A percentile compares a stretch with the other conserved stretches of the same genome.
phyloP scores from a whole-genome alignment of 1,140 invertebrate species.

The Oryctes rhinoceros region DNA sequence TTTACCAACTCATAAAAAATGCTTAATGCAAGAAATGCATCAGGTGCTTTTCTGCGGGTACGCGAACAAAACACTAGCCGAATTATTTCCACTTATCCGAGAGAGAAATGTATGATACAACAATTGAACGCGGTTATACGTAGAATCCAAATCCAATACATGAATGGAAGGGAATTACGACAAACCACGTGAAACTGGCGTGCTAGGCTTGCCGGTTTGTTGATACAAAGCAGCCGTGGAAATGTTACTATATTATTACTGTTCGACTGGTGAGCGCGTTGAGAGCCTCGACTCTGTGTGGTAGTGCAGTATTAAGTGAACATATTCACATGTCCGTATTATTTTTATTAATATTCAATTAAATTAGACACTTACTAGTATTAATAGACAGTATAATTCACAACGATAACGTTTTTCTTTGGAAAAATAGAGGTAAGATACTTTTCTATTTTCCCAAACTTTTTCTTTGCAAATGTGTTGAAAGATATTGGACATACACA shows the following conservation, averaged over 20 bases:
- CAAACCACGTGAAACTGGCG: conserved; percentile 41
- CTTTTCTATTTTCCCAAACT: no score
- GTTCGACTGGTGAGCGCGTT: not conserved
- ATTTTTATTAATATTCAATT: no score
- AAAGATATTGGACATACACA: no score
- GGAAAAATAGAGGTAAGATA: no score
- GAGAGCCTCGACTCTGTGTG: not conserved
- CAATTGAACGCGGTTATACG: not conserved
- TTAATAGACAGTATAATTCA: no score
- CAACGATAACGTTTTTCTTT: no score
- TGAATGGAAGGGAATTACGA: conserved; percentile 30
- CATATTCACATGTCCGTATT: no score
- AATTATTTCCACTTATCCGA: conserved; percentile 10
- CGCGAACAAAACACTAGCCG: not conserved
- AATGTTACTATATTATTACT: conserved; percentile 20
- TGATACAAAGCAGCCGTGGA: conserved; percentile 19
- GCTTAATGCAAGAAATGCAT: not conserved
- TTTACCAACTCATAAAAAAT: not conserved
- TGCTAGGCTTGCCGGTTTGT: conserved; percentile 39
- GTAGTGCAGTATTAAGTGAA: no score
- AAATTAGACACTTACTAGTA: no score
- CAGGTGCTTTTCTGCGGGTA: not conserved
- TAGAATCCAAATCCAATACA: not conserved
- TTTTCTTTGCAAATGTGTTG: no score
- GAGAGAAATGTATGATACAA: not conserved